These are phyloP conservation scores for Leptopilina myrica DNA, from an alignment of 2,888 invertebrate species.

Conservation along the genomic window DNA sequence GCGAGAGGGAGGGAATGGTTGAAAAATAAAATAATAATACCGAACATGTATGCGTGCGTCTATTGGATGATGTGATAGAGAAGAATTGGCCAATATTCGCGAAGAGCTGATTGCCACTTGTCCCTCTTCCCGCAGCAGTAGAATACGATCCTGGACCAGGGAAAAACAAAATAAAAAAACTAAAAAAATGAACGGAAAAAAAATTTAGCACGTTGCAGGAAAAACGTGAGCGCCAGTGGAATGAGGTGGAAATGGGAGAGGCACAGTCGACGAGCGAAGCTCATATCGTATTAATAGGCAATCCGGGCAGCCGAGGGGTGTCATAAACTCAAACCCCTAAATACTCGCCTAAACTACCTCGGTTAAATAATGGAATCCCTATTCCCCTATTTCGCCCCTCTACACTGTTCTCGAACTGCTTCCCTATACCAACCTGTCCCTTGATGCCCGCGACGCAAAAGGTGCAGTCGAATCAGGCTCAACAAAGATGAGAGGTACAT, in stretches of 20 bases:
- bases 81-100: slow-evolving; percentile 25
- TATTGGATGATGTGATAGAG: slow-evolving; percentile 9
- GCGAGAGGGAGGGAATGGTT: no score
- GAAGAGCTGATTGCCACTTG: slow-evolving; percentile 38
- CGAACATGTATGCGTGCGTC: no score
- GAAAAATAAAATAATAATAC: no score
- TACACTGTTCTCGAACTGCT: slow-evolving; percentile 48
- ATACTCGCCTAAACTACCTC: slow-evolving; percentile 76
- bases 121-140: neutral
- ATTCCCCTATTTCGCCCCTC: slow-evolving; percentile 63
- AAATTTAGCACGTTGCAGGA: slow-evolving; percentile 57
- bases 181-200: slow-evolving; percentile 51
- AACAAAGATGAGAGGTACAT: slow-evolving; percentile 38
- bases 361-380: slow-evolving; percentile 76
- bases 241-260: slow-evolving; percentile 52
- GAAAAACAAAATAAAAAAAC: slow-evolving; percentile 8
- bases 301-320: slow-evolving; percentile 76
- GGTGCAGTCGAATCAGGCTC: slow-evolving; percentile 46
- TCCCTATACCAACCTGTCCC: slow-evolving; percentile 52
- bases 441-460: slow-evolving; percentile 4
- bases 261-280: slow-evolving; percentile 67
- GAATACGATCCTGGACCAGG: slow-evolving; percentile 33
- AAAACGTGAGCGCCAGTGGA: slow-evolving; percentile 51
- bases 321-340: slow-evolving; percentile 77
- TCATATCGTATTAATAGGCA: slow-evolving; percentile 77